Evolutionary conservation across 2,888 invertebrate species (phyloP).

Genomic region (Lasioglossum marginatum): DNA sequence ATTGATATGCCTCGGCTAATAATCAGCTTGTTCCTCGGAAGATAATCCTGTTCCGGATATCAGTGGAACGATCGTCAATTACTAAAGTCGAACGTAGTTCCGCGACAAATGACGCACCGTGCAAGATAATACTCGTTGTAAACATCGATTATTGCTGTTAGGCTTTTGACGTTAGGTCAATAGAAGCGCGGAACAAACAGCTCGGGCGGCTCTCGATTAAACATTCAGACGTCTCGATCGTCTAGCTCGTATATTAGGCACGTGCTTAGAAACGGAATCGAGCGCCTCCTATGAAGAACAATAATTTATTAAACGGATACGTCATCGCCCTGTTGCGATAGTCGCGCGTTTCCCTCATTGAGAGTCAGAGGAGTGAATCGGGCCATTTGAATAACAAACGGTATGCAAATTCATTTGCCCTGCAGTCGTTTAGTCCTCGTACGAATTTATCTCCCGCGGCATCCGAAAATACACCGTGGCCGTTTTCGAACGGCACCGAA

Average conservation of each 20-base stretch:
- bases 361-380: constrained; percentile 79
- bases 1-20: background rate
- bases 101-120: background rate
- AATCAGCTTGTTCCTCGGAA: background rate
- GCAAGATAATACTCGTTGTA: background rate
- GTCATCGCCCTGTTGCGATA: constrained; percentile 73
- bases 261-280: constrained; percentile 71
- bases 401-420: constrained; percentile 79
- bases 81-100: background rate
- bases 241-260: constrained; percentile 76
- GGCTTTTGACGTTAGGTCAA: background rate
- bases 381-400: constrained; percentile 83
- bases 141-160: constrained; percentile 6
- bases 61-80: background rate
- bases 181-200: constrained; percentile 16
- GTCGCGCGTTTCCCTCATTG: constrained; percentile 75
- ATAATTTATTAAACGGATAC: constrained; percentile 78
- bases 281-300: constrained; percentile 68
- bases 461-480: constrained; percentile 52
- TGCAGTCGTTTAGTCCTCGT: constrained; percentile 54
- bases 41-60: background rate
- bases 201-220: background rate
- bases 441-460: constrained; percentile 45
- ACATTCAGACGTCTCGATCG: constrained; percentile 67
- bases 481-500: constrained; percentile 22